These are phyloP conservation scores for Parazoanthus atlanticus DNA, from an alignment of 92 coral and sea anemone species.

Conservation along the genomic window DNA sequence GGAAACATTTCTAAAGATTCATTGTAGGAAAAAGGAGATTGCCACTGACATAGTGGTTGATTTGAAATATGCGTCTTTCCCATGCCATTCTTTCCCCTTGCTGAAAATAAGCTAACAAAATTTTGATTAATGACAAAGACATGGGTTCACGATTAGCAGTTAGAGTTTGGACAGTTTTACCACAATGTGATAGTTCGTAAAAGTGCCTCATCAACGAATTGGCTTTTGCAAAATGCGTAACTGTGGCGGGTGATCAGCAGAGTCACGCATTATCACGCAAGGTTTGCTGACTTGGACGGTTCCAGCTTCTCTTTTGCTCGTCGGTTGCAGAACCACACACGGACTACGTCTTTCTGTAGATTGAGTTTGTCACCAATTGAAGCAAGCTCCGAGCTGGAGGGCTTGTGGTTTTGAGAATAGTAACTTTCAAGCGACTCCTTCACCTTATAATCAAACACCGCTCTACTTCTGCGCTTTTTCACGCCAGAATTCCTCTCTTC, in stretches of 20 bases:
- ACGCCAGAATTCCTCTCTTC: background rate
- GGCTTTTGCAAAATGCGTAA: background rate
- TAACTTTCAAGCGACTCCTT: conserved; percentile 7
- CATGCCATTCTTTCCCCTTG: too few species aligned
- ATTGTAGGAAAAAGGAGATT: too few species aligned
- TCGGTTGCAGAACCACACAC: conserved; percentile 35
- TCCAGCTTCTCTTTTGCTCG: conserved; percentile 18
- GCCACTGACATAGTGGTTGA: too few species aligned
- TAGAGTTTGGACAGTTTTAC: too few species aligned
- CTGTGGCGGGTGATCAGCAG: background rate
- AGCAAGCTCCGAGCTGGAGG: background rate
- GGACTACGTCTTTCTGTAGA: conserved; percentile 17
- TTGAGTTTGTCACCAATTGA: conserved; percentile 13
- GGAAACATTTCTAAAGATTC: too few species aligned
- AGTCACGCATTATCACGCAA: background rate
- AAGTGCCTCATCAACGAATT: too few species aligned
- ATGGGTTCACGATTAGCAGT: too few species aligned
- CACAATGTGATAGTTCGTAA: too few species aligned
- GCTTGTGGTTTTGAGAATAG: background rate
- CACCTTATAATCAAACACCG: background rate
- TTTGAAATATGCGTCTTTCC: too few species aligned
- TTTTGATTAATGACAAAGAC: too few species aligned
- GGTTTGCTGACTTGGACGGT: background rate
- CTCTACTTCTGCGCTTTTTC: conserved; percentile 17
- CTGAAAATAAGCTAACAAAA: too few species aligned